Conservation (phyloP, 2,113 vertebrate genomes). For the Lasiurus borealis region DNA sequence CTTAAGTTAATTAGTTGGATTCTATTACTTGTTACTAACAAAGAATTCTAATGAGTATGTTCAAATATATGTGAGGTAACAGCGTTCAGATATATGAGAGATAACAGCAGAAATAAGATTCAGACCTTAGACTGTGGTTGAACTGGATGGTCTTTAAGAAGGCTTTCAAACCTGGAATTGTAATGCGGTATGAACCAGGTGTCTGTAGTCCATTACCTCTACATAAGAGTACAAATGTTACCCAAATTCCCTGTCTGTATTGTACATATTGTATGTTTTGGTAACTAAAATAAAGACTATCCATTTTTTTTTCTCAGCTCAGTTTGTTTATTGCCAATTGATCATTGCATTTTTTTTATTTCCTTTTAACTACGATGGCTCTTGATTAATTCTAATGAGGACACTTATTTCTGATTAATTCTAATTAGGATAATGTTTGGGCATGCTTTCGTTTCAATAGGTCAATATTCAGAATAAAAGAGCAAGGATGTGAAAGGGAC, state of each 20-base stretch:
- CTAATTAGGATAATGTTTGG: neutral
- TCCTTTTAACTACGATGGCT: neutral
- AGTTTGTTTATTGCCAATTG: neutral
- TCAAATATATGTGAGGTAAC: neutral
- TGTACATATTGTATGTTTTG: neutral
- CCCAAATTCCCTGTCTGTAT: neutral
- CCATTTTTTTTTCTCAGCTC: neutral
- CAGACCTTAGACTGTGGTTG: neutral
- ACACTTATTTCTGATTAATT: neutral
- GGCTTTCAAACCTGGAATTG: neutral
- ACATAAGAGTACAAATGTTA: neutral
- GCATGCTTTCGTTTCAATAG: neutral
- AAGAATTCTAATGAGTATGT: neutral
- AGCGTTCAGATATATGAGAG: neutral
- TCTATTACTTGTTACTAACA: neutral
- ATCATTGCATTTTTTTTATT: neutral
- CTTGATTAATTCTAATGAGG: neutral
- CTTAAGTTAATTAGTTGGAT: slow-evolving; percentile 5
- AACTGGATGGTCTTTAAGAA: neutral
- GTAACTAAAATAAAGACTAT: neutral
- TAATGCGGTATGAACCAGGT: neutral
- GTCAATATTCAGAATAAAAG: neutral
- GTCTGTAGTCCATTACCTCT: neutral
- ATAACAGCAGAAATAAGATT: neutral
- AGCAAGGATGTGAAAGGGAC: neutral